Percentiles rank a stretch among this genome's conserved stretches.
phyloP scores from a whole-genome alignment of 2,113 vertebrate genomes.

The Oreochromis tanganicae region DNA sequence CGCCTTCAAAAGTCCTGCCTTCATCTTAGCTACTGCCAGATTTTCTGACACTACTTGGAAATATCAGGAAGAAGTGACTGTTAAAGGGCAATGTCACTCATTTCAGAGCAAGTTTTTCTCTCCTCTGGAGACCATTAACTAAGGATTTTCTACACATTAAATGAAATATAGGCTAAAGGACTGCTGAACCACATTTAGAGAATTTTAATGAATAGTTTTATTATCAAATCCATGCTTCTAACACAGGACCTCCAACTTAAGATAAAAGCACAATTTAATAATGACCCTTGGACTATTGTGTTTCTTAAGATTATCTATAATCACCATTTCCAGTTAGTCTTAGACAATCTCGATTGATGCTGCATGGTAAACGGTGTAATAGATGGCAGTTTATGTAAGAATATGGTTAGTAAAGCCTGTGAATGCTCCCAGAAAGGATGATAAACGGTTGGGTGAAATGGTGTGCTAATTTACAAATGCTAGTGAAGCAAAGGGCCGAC shows the following conservation, averaged over 20 bases:
- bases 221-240: not conserved
- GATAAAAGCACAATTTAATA: not conserved
- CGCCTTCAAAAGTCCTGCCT: slow-evolving; percentile 52
- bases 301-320: not conserved
- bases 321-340: not conserved
- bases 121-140: not conserved
- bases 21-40: slow-evolving; percentile 40
- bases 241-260: not conserved
- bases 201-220: not conserved
- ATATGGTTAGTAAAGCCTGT: not conserved
- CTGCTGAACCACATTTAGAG: not conserved
- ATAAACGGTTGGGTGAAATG: not conserved
- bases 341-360: not conserved
- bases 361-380: not conserved
- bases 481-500: not conserved
- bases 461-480: not conserved
- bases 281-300: not conserved
- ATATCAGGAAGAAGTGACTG: not conserved
- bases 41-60: slow-evolving; percentile 27
- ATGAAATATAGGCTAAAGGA: not conserved
- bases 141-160: not conserved
- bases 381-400: not conserved
- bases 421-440: not conserved
- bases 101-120: not conserved
- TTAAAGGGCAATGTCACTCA: not conserved